Evolutionary conservation across 2,888 invertebrate genomes (phyloP).

Genomic region (Lasius platythorax): DNA sequence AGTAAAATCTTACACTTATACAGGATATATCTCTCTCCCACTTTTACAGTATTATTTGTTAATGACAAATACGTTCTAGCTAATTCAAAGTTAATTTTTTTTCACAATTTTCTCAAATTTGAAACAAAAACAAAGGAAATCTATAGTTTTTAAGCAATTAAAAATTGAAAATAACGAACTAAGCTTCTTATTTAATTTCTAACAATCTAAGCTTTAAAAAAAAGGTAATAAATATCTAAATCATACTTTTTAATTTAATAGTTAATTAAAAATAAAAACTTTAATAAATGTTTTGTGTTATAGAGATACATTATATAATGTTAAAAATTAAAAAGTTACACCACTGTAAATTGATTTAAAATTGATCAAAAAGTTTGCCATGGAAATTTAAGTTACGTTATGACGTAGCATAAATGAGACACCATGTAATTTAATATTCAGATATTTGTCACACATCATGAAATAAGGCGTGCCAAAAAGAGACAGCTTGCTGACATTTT

Average conservation of each 20-base stretch:
- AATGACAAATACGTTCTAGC: neutral
- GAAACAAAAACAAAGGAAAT: neutral
- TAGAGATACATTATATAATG: neutral
- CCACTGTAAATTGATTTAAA: neutral
- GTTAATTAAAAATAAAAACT: neutral
- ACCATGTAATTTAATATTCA: conserved; percentile 54
- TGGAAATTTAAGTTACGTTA: neutral
- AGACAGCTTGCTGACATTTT: conserved; percentile 63
- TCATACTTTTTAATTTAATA: neutral
- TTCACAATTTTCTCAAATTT: neutral
- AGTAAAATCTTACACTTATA: conserved; percentile 17
- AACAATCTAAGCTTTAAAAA: neutral
- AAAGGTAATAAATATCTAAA: neutral
- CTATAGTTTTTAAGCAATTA: neutral
- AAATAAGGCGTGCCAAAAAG: conserved; percentile 45
- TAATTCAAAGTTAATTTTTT: neutral
- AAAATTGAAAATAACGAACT: neutral
- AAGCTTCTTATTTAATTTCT: neutral
- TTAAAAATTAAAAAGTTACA: neutral
- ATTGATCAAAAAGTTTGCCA: neutral
- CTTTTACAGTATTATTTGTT: neutral
- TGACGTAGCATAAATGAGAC: conserved; percentile 6
- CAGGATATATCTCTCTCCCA: neutral
- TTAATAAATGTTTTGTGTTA: neutral
- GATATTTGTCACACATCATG: conserved; percentile 39